Percentiles rank a stretch among this genome's conserved stretches.
phyloP scores from a whole-genome alignment of 1,140 invertebrate genomes.

The Hypothenemus hampei region DNA sequence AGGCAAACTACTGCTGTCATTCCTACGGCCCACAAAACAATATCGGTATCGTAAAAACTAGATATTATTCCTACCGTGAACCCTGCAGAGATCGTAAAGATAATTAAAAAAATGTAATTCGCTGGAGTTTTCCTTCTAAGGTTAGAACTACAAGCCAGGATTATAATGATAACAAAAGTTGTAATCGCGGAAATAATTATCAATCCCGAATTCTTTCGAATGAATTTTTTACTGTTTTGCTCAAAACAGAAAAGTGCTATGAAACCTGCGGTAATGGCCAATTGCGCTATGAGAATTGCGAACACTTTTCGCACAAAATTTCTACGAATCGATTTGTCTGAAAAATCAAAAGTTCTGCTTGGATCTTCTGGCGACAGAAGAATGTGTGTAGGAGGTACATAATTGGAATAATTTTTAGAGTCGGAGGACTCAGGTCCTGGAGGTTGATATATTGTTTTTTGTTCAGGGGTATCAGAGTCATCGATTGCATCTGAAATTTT shows the following conservation, averaged over 20 bases:
- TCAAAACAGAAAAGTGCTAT: constrained; percentile 72
- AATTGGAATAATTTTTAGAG: no score
- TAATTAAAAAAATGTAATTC: constrained; percentile 80
- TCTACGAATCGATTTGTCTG: constrained; percentile 63
- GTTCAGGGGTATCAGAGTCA: no score
- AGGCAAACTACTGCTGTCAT: not conserved
- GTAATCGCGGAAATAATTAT: constrained; percentile 24
- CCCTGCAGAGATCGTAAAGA: constrained; percentile 60
- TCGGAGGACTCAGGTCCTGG: no score
- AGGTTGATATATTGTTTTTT: no score
- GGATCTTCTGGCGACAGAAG: no score
- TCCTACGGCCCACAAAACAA: not conserved
- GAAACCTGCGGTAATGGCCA: constrained; percentile 71
- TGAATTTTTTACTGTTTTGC: constrained; percentile 55
- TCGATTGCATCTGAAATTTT: no score
- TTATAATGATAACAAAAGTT: not conserved
- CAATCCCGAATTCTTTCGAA: constrained; percentile 57
- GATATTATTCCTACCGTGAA: not conserved
- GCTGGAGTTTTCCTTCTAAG: constrained; percentile 76
- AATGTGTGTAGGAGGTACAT: no score
- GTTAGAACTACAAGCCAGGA: constrained; percentile 41
- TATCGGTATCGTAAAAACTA: not conserved
- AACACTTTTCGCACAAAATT: constrained; percentile 75
- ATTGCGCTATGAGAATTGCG: constrained; percentile 72
- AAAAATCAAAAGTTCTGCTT: constrained; percentile 71